Conservation (phyloP, 2,113 vertebrate genomes). For the Carassius gibelio region DNA sequence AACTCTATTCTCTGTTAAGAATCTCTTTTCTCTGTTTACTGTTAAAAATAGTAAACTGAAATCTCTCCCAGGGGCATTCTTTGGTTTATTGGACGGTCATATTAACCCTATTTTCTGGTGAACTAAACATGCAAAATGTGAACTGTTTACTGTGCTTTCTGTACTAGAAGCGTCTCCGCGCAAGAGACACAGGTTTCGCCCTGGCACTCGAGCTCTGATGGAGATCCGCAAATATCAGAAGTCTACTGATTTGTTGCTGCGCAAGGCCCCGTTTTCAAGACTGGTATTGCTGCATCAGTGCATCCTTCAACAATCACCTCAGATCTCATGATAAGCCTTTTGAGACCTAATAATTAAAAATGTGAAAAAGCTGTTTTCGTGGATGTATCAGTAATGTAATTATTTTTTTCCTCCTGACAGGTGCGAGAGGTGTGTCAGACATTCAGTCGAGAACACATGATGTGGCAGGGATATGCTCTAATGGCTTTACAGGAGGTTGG, state of each 20-base stretch:
- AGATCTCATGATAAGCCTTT: neutral
- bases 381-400: neutral
- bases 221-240: constrained; percentile 83
- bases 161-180: constrained; percentile 52
- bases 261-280: constrained; percentile 75
- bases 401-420: constrained; percentile 61
- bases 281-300: constrained; percentile 66
- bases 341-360: neutral
- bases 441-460: constrained; percentile 63
- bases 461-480: constrained; percentile 82
- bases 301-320: neutral
- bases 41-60: too few relatives aligned
- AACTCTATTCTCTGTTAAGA: too few relatives aligned
- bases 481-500: constrained; percentile 79
- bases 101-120: neutral
- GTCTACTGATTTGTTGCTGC: constrained; percentile 75
- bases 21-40: too few relatives aligned
- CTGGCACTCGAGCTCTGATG: constrained; percentile 76
- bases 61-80: too few relatives aligned
- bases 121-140: neutral
- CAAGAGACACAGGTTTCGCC: constrained; percentile 66
- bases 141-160: neutral
- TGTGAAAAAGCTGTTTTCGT: neutral
- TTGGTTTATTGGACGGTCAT: neutral
- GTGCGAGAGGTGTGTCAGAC: constrained; percentile 79